phyloP scores from a whole-genome alignment of 2,797 vertebrate genomes.

The Pyrocephalus nanus region DNA sequence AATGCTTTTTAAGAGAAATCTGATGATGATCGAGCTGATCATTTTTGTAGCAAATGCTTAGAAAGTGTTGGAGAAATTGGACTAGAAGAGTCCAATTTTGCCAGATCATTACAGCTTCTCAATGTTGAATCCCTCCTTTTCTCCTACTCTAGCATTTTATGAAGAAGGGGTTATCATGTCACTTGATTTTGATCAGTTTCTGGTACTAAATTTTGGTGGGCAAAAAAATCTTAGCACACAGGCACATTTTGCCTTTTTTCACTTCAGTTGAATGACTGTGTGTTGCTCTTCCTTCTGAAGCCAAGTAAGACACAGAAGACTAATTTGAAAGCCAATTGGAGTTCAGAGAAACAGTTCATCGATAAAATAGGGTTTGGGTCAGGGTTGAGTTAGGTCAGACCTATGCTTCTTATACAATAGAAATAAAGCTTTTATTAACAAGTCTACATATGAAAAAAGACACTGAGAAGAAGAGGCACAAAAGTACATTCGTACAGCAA shows the following conservation, averaged over 20 bases:
- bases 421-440: slow-evolving; percentile 5
- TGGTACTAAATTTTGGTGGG: background rate
- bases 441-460: background rate
- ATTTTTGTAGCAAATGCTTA: background rate
- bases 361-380: background rate
- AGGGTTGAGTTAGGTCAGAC: background rate
- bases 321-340: background rate
- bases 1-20: background rate
- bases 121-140: background rate
- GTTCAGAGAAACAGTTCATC: background rate
- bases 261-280: background rate
- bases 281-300: background rate
- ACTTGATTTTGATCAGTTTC: background rate
- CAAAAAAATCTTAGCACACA: background rate
- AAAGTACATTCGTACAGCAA: background rate
- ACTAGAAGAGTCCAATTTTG: background rate
- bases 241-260: background rate
- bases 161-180: background rate
- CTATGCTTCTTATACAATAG: background rate
- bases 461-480: background rate
- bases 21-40: background rate
- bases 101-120: background rate
- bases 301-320: background rate
- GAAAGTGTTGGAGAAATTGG: background rate
- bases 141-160: background rate